Evolutionary conservation across 1,140 invertebrate species (phyloP).

Genomic region (Lepidurus couesii): DNA sequence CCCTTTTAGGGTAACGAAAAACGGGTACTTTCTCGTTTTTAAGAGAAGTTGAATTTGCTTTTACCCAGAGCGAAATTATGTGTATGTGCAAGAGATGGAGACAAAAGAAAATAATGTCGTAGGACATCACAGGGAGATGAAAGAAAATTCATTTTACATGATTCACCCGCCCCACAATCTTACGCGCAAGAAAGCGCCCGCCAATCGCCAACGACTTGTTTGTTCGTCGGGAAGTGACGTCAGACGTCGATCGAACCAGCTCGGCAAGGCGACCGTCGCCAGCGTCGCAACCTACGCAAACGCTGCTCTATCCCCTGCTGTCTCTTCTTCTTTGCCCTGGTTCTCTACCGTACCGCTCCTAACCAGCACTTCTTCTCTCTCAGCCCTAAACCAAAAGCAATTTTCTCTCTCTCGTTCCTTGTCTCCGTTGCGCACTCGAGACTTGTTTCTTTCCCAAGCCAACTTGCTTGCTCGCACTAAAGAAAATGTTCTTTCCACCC

Average conservation of each 20-base stretch:
- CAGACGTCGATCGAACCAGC: slow-evolving; percentile 20
- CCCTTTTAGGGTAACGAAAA: no score
- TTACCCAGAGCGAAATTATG: not conserved
- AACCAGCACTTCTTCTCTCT: not conserved
- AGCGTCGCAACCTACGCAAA: slow-evolving; percentile 20
- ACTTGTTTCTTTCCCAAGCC: not conserved
- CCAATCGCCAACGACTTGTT: slow-evolving; percentile 18
- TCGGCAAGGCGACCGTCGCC: slow-evolving; percentile 20
- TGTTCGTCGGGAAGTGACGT: slow-evolving; percentile 18
- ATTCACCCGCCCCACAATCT: slow-evolving; percentile 9
- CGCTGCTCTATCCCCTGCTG: not conserved
- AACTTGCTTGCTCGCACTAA: not conserved
- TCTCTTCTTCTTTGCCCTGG: not conserved
- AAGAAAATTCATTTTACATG: slow-evolving; percentile 1
- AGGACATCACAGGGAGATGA: not conserved
- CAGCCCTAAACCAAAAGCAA: slow-evolving; percentile 1
- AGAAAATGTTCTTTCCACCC: not conserved
- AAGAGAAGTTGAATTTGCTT: no score
- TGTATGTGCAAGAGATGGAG: slow-evolving; percentile 12
- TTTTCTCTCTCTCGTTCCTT: not conserved
- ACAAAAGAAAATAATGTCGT: slow-evolving; percentile 11
- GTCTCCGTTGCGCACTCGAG: not conserved
- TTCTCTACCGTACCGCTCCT: not conserved
- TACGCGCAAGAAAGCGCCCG: not conserved
- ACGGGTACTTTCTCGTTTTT: no score